Conservation (phyloP, 2,113 vertebrate species). For the Turdus rufiventris region DNA sequence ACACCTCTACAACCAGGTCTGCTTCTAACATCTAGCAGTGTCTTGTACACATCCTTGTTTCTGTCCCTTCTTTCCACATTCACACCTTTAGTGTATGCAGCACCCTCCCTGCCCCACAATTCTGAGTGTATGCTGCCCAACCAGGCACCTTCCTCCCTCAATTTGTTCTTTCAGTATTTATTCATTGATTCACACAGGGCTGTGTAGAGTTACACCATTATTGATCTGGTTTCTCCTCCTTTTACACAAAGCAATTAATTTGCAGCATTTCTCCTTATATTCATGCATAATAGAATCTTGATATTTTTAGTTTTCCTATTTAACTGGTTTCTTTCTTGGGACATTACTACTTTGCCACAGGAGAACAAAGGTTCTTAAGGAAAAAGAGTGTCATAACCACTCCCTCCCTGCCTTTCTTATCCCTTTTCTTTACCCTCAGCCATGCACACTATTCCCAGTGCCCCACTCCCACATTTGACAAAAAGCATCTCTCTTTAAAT, state of each 20-base stretch:
- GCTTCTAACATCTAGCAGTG: background rate
- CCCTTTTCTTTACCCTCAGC: background rate
- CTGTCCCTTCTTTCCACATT: background rate
- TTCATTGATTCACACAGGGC: background rate
- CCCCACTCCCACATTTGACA: background rate
- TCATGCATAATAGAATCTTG: background rate
- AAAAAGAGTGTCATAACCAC: background rate
- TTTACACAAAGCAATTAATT: background rate
- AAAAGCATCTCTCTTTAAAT: background rate
- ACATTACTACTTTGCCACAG: background rate
- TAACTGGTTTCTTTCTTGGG: background rate
- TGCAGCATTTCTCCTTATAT: background rate
- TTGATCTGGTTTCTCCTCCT: background rate
- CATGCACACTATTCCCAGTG: background rate
- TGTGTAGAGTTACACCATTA: background rate
- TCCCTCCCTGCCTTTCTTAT: background rate
- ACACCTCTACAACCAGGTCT: background rate
- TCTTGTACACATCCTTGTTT: background rate
- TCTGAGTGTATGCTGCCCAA: background rate
- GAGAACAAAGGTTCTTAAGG: background rate
- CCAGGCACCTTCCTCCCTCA: background rate
- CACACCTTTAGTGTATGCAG: background rate
- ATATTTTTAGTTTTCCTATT: background rate
- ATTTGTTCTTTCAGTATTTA: background rate
- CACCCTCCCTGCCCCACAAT: background rate